Evolutionary conservation across 1,140 invertebrate species (phyloP), one percentile per base, ranked within the genome.

Genomic region (Tetranychus cinnabarinus): DNA sequence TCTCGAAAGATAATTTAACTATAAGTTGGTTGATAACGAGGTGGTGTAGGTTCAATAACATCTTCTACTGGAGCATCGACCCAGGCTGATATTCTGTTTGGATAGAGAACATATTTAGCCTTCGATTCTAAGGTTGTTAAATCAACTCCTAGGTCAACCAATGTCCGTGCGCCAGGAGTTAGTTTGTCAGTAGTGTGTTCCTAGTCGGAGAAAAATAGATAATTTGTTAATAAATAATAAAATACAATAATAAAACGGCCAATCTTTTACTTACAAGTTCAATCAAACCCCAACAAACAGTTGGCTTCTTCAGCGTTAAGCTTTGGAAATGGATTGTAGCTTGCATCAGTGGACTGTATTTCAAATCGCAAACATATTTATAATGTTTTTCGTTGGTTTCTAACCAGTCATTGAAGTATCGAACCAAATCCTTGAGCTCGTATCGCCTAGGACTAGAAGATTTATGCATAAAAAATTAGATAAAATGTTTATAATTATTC

Each of bases 121-220:
- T 36, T 35, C 1, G 33, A 15, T 33, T 54, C 45, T 2, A 58
- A 23, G 56, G 46, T 33, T 31, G 80, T 85, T 47, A 88, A 74
- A 52, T 71, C 73, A 1, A 96, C 79, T 50, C 87, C 88, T 63
- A 95, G 78, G 76, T 95, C 90, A 70, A 88, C 85, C 52, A 95
- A 71, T 1, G 82, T 87, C 31, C 84, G 86, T 36, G 86, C 68
- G 23, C 77, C 78, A 23, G 70, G 67, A 3, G 77, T 65, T 8
- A 84, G 72, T 23, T 71, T 69, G 71, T 96, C 90, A 45, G 78
- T 82, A 2, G 82, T 77, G 65, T 78, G 77, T 72, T 92, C 87
- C 80, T 88, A 71, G 56, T 66, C 62, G 45, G 61, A 34, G 57
- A 46, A 31, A 2, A 6, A 50, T 34, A 7, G 7, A 31, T 1